Evolutionary conservation across 2,888 invertebrate species (phyloP).

Genomic region (Hyalella azteca): DNA sequence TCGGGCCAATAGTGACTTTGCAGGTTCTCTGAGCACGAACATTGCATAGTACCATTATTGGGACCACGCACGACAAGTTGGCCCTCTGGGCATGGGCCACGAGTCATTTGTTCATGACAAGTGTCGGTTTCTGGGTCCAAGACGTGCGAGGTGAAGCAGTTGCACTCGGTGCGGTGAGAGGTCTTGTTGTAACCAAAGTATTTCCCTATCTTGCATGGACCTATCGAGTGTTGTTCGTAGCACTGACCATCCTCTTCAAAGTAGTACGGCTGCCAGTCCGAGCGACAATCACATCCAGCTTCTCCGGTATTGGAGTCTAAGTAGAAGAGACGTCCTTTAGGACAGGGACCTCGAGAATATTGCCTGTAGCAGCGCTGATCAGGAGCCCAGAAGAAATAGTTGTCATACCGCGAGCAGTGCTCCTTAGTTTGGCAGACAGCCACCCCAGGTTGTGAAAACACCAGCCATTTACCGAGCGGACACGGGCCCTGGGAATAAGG

Average conservation of each 20-base stretch:
- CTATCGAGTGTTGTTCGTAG: slow-evolving; percentile 60
- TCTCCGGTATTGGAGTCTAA: slow-evolving; percentile 58
- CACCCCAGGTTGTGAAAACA: slow-evolving; percentile 54
- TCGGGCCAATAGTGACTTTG: slow-evolving; percentile 57
- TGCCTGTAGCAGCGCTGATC: slow-evolving; percentile 60
- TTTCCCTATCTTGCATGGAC: slow-evolving; percentile 59
- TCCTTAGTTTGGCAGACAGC: slow-evolving; percentile 56
- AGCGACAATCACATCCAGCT: slow-evolving; percentile 59
- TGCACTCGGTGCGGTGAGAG: slow-evolving; percentile 58
- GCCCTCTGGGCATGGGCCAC: slow-evolving; percentile 59
- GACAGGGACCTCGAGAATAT: slow-evolving; percentile 59
- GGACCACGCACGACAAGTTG: slow-evolving; percentile 57
- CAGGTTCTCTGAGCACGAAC: slow-evolving; percentile 58
- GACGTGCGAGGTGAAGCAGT: slow-evolving; percentile 59
- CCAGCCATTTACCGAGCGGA: slow-evolving; percentile 58
- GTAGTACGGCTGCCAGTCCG: slow-evolving; percentile 59
- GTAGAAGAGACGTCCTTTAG: slow-evolving; percentile 59
- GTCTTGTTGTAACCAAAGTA: slow-evolving; percentile 60
- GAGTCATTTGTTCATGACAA: slow-evolving; percentile 59
- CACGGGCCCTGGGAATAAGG: slow-evolving; percentile 59
- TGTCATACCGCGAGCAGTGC: slow-evolving; percentile 59
- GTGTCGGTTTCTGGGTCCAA: slow-evolving; percentile 57
- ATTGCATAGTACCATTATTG: slow-evolving; percentile 50
- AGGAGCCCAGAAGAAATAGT: slow-evolving; percentile 60
- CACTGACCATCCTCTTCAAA: slow-evolving; percentile 57